Conservation (phyloP, 2,113 vertebrate genomes). For the Sarotherodon lohbergeri region DNA sequence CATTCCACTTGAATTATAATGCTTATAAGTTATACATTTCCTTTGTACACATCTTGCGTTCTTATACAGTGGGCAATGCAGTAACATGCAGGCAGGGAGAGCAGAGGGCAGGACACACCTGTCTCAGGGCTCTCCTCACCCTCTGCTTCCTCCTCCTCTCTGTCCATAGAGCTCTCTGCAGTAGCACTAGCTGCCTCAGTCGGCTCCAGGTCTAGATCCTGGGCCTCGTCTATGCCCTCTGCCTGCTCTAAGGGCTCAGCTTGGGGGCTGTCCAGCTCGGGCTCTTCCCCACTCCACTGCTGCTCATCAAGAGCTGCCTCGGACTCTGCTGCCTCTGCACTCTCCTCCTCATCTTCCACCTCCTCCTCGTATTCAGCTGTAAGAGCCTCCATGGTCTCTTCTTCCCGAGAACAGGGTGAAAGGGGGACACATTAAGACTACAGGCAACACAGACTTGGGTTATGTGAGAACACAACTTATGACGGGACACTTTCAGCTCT, state of each 20-base stretch:
- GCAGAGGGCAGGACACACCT: slow-evolving; percentile 86
- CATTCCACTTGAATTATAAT: slow-evolving; percentile 60
- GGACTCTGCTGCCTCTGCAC: slow-evolving; percentile 72
- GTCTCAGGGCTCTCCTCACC: slow-evolving; percentile 75
- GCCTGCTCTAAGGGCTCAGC: slow-evolving; percentile 75
- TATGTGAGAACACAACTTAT: slow-evolving; percentile 65
- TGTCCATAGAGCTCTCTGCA: slow-evolving; percentile 73
- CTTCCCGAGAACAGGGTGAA: slow-evolving; percentile 84
- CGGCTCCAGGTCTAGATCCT: slow-evolving; percentile 66
- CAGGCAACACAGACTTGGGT: slow-evolving; percentile 82
- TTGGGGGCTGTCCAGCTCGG: slow-evolving; percentile 71
- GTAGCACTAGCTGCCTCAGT: slow-evolving; percentile 73
- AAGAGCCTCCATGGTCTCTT: slow-evolving; percentile 85
- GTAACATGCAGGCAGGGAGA: slow-evolving; percentile 81
- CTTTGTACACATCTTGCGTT: slow-evolving; percentile 28
- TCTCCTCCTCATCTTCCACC: slow-evolving; percentile 72
- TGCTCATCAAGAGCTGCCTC: slow-evolving; percentile 81
- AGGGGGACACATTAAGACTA: slow-evolving; percentile 86
- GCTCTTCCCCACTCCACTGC: slow-evolving; percentile 81
- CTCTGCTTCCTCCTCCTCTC: slow-evolving; percentile 75
- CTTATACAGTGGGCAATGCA: slow-evolving; percentile 47
- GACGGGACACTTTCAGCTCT: slow-evolving; percentile 72
- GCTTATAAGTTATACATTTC: slow-evolving; percentile 40
- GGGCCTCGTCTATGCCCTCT: slow-evolving; percentile 75
- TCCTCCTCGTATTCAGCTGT: slow-evolving; percentile 76